Evolutionary conservation across 2,113 vertebrate species (phyloP), one percentile per base, ranked within the genome.

Genomic region (Archocentrus centrarchus): DNA sequence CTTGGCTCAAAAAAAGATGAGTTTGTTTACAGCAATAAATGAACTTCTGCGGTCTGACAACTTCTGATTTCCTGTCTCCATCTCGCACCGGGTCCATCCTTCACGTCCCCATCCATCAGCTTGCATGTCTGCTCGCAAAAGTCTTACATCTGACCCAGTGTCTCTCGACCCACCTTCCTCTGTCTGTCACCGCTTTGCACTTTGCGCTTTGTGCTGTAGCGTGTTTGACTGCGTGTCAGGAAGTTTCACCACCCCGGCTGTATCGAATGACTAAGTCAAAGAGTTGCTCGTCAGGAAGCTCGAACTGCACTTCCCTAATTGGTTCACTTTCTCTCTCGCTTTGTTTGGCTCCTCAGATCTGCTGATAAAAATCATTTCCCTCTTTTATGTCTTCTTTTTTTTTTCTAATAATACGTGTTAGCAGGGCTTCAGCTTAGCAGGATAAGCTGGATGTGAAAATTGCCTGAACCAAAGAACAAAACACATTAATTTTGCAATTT

Each of bases 81-180:
- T 68, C 66, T 81, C 61, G 24, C n/a, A 58, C 18, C 3, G 24
- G 11, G 32, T 53, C 41, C 3, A 32, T 63, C 64, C 9, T 68
- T 75, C 35, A 11, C 14, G 2, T 83, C 59, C 14, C 24, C 22
- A 55, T 62, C 62, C 60, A 73, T 85, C 63, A 9, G 47, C 59
- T 17, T 20, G 55, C 62, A 62, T 59, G 60, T 81, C 81, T 66
- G 47, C 64, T 55, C 80, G 37, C 39, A 22, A 30, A 53, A 11
- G 86, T 55, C 77, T 87, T 9, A 82, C 89, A 70, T 92, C 66
- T 93, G 82, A 92, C 90, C 84, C 80, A 88, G 83, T 91, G 79
- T 86, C 84, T 91, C 55, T 60, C 27, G 10, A 66, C 68, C 81
- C 58, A 86, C 80, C 82, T 80, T 55, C 64, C 22, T 87, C 55